Evolutionary conservation across 1,140 invertebrate species (phyloP), one percentile per base, ranked within the genome.

Genomic region (Diplogasteroides magnus): DNA sequence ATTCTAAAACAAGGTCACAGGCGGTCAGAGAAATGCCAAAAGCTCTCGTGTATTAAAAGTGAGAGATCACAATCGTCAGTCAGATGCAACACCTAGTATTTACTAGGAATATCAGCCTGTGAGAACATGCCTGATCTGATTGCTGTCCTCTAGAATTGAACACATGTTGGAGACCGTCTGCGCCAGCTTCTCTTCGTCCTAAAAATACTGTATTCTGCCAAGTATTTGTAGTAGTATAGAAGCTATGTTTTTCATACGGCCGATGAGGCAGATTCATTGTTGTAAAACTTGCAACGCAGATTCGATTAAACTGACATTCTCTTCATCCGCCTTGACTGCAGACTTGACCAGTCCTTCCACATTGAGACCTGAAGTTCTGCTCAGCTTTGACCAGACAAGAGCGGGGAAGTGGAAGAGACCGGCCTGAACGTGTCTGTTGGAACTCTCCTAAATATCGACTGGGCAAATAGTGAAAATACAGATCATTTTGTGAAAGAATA

Each of bases 351-450:
- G 73, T 29, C 73, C 74, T 15, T 71, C 63, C 25, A 80, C 75
- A 64, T 81, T 80, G 0, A 81, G 62, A 25, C 78, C 80, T 15
- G 74, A 76, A 57, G 74, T 74, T 13, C 48, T 71, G 27, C 74
- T 75, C 29, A 74, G 67, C 65, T 76, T 59, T 14, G 76, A 67
- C 86, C 86, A 87, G 57, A 87, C 75, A 26, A 83, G 83, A 6
- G 83, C 79, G 1, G 86, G 85, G 29, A 84, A 68, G 72, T 86
- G 86, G 78, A 86, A 87, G 63, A 85, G 73, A 58, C 85, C 90
- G 1, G 87, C 85, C 73, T n/a, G n/a, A n/a, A n/a, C n/a, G n/a
- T n/a, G n/a, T n/a, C n/a, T n/a, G n/a, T n/a, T n/a, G n/a, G n/a
- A n/a, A n/a, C n/a, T n/a, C n/a, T n/a, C n/a, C n/a, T n/a, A n/a